Percentiles rank a stretch among this genome's conserved stretches.
Conservation (phyloP, 2,113 vertebrate species). For the Poeciliopsis occidentalis region DNA sequence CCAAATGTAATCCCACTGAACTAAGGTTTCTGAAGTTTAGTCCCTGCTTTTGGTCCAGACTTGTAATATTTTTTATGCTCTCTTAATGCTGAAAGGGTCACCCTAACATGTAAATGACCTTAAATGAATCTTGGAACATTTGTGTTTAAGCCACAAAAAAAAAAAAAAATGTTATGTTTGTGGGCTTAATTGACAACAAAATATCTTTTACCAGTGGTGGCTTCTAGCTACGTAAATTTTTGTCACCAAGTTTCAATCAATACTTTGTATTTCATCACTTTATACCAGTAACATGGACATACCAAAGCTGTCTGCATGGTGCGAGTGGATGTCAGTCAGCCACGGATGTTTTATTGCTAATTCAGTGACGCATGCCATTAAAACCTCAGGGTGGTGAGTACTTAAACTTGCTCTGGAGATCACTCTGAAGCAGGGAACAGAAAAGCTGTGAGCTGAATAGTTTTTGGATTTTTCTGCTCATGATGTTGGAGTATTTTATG, state of each 20-base stretch:
- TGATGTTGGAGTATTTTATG: too few species aligned
- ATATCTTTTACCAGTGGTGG: not conserved
- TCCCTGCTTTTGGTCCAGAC: not conserved
- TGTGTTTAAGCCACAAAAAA: not conserved
- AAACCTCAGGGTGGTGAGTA: conserved; percentile 34
- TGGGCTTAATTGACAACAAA: not conserved
- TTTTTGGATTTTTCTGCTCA: not conserved
- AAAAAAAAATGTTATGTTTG: not conserved
- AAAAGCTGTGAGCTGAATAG: not conserved
- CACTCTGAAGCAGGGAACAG: conserved; percentile 5
- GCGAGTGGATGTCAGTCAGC: not conserved
- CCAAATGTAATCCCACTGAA: conserved; percentile 4
- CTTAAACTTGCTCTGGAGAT: conserved; percentile 15
- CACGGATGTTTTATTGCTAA: not conserved
- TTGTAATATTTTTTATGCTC: too few species aligned
- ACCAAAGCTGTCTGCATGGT: conserved; percentile 26
- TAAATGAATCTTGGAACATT: not conserved
- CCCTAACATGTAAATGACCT: too few species aligned
- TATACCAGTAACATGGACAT: conserved; percentile 9
- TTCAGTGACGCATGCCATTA: conserved; percentile 22
- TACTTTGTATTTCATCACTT: not conserved
- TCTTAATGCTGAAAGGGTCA: too few species aligned
- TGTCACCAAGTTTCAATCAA: not conserved
- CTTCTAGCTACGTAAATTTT: not conserved
- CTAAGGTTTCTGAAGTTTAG: not conserved